These are phyloP conservation scores for Neodiprion fabricii DNA, from an alignment of 1,140 invertebrate species.

Conservation along the genomic window DNA sequence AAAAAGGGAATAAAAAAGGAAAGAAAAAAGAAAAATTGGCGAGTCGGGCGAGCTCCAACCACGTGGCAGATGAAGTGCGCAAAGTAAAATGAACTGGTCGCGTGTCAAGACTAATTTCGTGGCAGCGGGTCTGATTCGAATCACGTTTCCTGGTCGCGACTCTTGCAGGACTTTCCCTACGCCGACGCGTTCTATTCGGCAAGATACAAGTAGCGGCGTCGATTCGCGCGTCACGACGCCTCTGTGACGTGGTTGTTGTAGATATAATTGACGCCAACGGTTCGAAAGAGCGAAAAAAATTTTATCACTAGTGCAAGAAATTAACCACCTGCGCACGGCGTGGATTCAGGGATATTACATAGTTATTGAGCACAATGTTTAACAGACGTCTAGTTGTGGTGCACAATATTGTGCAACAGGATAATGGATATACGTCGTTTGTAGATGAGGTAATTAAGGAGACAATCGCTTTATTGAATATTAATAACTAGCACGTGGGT, in stretches of 20 bases:
- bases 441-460: not conserved
- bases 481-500: not conserved
- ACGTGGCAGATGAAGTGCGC: not conserved
- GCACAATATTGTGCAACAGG: too few species aligned
- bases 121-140: not conserved
- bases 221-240: too few species aligned
- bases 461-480: not conserved
- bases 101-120: slow-evolving; percentile 1
- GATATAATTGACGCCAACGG: too few species aligned
- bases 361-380: too few species aligned
- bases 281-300: too few species aligned
- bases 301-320: too few species aligned
- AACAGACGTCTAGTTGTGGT: too few species aligned
- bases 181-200: not conserved
- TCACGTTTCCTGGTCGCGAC: not conserved
- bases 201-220: too few species aligned
- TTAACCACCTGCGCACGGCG: too few species aligned
- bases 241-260: too few species aligned
- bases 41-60: not conserved
- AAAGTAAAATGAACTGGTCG: not conserved
- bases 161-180: not conserved
- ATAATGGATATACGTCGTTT: not conserved
- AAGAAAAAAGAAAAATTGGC: not conserved
- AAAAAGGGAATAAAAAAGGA: slow-evolving; percentile 12
- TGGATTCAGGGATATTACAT: too few species aligned